phyloP scores from a whole-genome alignment of 2,113 vertebrate genomes.

The Gavia stellata region DNA sequence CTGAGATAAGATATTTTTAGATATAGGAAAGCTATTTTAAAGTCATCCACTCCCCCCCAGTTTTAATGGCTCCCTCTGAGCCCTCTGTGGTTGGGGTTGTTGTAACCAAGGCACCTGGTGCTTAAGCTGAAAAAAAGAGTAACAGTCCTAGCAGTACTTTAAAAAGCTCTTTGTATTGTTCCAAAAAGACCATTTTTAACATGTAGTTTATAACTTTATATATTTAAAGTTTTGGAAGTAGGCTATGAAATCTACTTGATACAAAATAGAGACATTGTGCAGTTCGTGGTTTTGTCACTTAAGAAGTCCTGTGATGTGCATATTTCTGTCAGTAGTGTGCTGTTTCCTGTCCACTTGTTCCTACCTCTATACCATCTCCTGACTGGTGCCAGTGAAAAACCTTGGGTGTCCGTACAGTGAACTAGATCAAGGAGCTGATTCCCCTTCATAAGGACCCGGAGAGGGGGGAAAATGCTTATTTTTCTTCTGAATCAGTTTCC shows the following conservation, averaged over 20 bases:
- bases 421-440: not conserved
- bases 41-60: fast-evolving
- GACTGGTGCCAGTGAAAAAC: not conserved
- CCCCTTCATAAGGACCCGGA: not conserved
- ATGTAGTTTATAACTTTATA: too few species aligned
- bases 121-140: not conserved
- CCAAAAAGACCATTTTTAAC: not conserved
- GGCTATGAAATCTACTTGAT: not conserved
- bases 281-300: not conserved
- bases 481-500: not conserved
- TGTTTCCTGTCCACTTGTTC: not conserved
- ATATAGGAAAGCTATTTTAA: not conserved
- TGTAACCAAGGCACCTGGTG: not conserved
- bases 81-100: not conserved
- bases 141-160: not conserved
- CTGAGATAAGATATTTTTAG: conserved; percentile 24
- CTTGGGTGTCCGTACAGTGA: not conserved
- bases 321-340: not conserved
- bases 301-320: not conserved
- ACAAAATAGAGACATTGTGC: not conserved
- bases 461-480: not conserved
- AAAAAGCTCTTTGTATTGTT: conserved; percentile 3
- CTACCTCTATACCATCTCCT: not conserved
- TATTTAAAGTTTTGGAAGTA: conserved; percentile 26
- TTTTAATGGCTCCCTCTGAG: not conserved